phyloP scores from a whole-genome alignment of 2,888 invertebrate genomes.

The Drosophila eohydei region DNA sequence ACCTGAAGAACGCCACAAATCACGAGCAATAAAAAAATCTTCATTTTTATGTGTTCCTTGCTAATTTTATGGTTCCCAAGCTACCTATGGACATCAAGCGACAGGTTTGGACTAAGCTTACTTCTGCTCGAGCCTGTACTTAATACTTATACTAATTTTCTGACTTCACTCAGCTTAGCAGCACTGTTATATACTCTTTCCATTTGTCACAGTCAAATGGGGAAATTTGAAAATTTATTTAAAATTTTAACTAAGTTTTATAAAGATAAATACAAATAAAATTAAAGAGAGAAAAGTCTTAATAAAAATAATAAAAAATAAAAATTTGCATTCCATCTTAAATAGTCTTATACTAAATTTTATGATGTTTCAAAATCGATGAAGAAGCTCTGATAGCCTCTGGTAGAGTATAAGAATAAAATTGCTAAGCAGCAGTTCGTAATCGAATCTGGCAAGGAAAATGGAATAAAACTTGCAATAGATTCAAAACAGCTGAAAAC shows the following conservation, averaged over 20 bases:
- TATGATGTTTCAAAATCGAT: background rate
- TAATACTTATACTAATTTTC: background rate
- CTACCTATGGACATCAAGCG: constrained; percentile 10
- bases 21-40: constrained; percentile 31
- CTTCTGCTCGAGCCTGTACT: background rate
- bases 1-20: constrained; percentile 29
- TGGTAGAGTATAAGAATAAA: background rate
- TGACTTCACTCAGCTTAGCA: background rate
- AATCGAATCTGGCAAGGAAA: background rate
- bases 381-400: background rate
- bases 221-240: too few species aligned
- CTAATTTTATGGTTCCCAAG: background rate
- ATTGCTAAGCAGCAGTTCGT: background rate
- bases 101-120: constrained; percentile 4
- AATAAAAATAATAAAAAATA: too few species aligned
- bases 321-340: too few species aligned
- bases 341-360: background rate
- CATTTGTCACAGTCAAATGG: too few species aligned
- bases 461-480: too few species aligned
- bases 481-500: constrained; percentile 1
- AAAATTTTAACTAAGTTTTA: too few species aligned
- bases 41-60: constrained; percentile 15
- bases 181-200: constrained; percentile 1
- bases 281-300: too few species aligned
- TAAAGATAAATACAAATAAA: too few species aligned